Conservation (phyloP, 1,140 invertebrate species). For the Rhagoletis zephyria region DNA sequence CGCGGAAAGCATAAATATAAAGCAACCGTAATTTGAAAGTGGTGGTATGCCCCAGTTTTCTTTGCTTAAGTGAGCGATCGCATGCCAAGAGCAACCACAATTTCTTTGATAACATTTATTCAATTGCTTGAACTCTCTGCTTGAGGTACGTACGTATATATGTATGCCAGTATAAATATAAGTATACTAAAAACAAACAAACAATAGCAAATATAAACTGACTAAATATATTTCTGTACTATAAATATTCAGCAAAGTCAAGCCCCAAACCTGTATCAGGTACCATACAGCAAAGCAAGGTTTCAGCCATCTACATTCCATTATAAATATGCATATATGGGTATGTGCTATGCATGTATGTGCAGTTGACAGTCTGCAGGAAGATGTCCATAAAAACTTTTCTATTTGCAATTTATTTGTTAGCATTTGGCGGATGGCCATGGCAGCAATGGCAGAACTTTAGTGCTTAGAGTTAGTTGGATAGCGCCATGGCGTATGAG, state of each 20-base stretch:
- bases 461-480: background rate
- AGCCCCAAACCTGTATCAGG: too few species aligned
- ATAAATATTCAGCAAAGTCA: background rate
- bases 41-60: too few species aligned
- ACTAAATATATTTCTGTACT: background rate
- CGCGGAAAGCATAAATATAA: too few species aligned
- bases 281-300: background rate
- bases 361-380: background rate
- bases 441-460: background rate
- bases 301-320: background rate
- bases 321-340: background rate
- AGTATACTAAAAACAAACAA: background rate
- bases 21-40: too few species aligned
- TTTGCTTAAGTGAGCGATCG: too few species aligned
- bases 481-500: conserved; percentile 20
- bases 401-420: conserved; percentile 16
- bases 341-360: background rate
- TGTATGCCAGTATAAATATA: too few species aligned
- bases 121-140: too few species aligned
- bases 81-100: too few species aligned
- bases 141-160: too few species aligned
- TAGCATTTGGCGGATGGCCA: background rate
- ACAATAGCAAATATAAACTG: background rate
- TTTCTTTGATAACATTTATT: too few species aligned
- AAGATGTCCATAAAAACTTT: background rate